A percentile compares a stretch with the other conserved stretches of the same genome.
Conservation (phyloP, 2,888 invertebrate genomes). For the Odontocolon sp. region DNA sequence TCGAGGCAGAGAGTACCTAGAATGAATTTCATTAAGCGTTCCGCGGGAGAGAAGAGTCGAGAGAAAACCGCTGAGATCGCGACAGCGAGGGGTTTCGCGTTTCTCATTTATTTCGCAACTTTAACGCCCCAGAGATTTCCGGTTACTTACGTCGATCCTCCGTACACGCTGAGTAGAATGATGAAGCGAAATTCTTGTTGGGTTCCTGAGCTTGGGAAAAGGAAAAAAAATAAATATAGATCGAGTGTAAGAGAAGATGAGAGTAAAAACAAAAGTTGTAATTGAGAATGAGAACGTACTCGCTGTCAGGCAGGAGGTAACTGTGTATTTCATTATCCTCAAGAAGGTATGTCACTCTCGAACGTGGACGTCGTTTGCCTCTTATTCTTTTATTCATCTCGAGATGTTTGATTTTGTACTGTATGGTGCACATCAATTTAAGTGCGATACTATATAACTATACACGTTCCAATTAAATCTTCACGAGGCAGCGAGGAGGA, state of each 20-base stretch:
- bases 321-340: constrained; percentile 43
- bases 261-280: constrained; percentile 31
- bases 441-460: constrained; percentile 5
- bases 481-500: constrained; percentile 22
- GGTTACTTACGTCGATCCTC: constrained; percentile 23
- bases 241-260: constrained; percentile 46
- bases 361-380: constrained; percentile 40
- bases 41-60: neutral
- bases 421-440: neutral
- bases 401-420: no score
- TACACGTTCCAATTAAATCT: constrained; percentile 53
- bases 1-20: constrained; percentile 34
- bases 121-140: constrained; percentile 42
- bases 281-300: constrained; percentile 13
- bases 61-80: constrained; percentile 13
- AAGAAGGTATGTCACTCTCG: constrained; percentile 53
- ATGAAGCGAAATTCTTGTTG: neutral
- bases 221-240: constrained; percentile 14
- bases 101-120: constrained; percentile 52
- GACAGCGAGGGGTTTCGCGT: neutral
- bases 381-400: neutral
- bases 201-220: neutral
- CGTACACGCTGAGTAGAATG: neutral
- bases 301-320: no score
- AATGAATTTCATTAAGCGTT: constrained; percentile 54